Conservation (phyloP, 53 echinoderm and acorn worm species). For the Echinometra lucunter region DNA sequence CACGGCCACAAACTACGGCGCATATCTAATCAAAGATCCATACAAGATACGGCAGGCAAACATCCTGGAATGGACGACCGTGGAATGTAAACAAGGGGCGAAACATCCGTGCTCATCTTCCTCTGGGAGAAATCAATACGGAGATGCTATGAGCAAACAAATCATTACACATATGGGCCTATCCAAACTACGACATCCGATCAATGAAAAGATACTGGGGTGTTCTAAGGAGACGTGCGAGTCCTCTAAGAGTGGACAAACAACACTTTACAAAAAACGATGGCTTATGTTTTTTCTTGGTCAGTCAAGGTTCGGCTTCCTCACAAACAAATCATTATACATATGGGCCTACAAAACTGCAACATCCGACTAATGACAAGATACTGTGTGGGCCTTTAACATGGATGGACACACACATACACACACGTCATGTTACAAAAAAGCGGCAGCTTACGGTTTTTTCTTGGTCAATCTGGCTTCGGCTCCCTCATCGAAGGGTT, state of each 20-base stretch:
- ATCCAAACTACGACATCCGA: neutral
- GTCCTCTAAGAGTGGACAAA: neutral
- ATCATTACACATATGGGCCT: neutral
- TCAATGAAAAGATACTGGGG: neutral
- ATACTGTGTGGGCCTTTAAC: too few relatives aligned
- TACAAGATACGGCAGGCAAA: conserved; percentile 31
- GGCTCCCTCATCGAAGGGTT: conserved; percentile 35
- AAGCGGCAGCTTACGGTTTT: conserved; percentile 9
- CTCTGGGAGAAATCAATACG: neutral
- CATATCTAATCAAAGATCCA: conserved; percentile 8
- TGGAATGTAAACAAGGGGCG: conserved; percentile 11
- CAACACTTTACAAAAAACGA: neutral
- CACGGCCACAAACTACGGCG: neutral
- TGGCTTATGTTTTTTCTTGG: conserved; percentile 36
- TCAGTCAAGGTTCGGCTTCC: conserved; percentile 30
- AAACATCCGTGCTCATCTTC: neutral
- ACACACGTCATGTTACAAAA: neutral
- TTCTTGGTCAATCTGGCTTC: conserved; percentile 37
- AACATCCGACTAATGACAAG: too few relatives aligned
- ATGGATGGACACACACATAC: too few relatives aligned
- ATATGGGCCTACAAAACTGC: too few relatives aligned
- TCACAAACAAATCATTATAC: too few relatives aligned
- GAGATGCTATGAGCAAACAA: conserved; percentile 5
- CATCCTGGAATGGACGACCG: neutral
- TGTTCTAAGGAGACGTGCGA: neutral